phyloP scores from a whole-genome alignment of 2,888 invertebrate genomes.

The Eucera pruinosa region DNA sequence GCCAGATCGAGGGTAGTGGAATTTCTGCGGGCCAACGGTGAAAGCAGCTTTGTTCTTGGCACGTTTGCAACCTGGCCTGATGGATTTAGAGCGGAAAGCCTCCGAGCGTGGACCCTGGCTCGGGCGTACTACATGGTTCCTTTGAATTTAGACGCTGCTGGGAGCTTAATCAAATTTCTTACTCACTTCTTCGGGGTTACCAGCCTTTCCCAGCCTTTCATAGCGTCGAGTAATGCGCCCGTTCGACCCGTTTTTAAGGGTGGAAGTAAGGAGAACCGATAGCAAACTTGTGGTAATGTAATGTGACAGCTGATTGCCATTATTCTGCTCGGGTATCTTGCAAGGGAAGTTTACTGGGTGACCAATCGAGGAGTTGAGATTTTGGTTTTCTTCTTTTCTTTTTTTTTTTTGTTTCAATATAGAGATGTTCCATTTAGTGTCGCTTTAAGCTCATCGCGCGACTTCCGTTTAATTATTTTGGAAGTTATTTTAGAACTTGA shows the following conservation, averaged over 20 bases:
- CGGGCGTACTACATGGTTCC: conserved; percentile 16
- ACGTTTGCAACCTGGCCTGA: conserved; percentile 35
- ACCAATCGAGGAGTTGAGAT: no score
- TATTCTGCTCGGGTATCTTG: no score
- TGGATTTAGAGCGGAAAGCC: conserved; percentile 50
- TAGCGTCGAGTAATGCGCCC: neutral
- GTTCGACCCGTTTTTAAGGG: neutral
- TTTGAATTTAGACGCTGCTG: conserved; percentile 13
- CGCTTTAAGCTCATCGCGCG: no score
- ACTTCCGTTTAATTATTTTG: no score
- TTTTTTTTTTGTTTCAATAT: no score
- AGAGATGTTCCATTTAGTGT: no score
- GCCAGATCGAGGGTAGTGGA: conserved; percentile 55
- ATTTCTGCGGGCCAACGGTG: conserved; percentile 53
- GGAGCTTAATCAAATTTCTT: conserved; percentile 42
- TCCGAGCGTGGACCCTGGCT: conserved; percentile 1
- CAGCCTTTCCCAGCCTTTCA: neutral
- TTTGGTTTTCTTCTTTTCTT: no score
- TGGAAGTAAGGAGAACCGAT: neutral
- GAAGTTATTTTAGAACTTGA: no score
- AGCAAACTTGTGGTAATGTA: no score
- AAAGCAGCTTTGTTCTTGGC: conserved; percentile 63
- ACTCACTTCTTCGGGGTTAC: neutral
- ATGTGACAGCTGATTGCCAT: no score
- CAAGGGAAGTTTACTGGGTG: no score